These are phyloP conservation scores for Siderastrea siderea DNA, from an alignment of 92 coral and sea anemone species.

Conservation along the genomic window DNA sequence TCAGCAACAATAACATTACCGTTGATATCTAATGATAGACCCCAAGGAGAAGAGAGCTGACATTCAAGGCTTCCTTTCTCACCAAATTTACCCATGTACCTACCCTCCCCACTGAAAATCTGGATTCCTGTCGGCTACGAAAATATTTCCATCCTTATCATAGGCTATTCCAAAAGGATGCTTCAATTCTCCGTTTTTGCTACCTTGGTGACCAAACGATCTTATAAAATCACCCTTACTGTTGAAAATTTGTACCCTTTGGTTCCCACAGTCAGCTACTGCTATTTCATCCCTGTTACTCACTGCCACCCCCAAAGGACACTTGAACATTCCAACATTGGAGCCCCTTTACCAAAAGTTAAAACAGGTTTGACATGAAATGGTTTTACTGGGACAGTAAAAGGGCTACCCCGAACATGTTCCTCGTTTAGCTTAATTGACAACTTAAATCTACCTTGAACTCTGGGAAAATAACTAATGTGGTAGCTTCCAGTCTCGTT, in stretches of 20 bases:
- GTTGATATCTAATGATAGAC: no score
- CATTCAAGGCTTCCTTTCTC: neutral
- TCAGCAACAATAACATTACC: no score
- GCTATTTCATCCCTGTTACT: constrained; percentile 28
- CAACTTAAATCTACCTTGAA: no score
- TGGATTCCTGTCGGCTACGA: neutral
- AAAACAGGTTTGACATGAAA: no score
- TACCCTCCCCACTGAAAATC: neutral
- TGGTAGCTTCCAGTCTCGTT: no score
- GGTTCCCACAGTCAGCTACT: constrained; percentile 31
- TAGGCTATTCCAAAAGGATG: neutral
- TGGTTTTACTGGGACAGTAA: no score
- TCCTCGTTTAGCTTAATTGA: no score
- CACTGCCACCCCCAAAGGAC: constrained; percentile 37
- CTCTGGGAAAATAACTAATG: no score
- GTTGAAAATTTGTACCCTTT: constrained; percentile 32
- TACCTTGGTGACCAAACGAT: neutral
- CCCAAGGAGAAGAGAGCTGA: neutral
- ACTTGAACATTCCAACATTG: constrained; percentile 18
- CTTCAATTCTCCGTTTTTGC: neutral
- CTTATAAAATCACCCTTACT: neutral
- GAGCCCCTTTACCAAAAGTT: no score
- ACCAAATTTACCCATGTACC: neutral
- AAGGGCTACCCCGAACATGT: no score
- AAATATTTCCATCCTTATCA: neutral